Percentiles rank a stretch among this genome's conserved stretches.
These are phyloP conservation scores for Urocolius indicus DNA, from an alignment of 2,113 vertebrate species.

Conservation along the genomic window DNA sequence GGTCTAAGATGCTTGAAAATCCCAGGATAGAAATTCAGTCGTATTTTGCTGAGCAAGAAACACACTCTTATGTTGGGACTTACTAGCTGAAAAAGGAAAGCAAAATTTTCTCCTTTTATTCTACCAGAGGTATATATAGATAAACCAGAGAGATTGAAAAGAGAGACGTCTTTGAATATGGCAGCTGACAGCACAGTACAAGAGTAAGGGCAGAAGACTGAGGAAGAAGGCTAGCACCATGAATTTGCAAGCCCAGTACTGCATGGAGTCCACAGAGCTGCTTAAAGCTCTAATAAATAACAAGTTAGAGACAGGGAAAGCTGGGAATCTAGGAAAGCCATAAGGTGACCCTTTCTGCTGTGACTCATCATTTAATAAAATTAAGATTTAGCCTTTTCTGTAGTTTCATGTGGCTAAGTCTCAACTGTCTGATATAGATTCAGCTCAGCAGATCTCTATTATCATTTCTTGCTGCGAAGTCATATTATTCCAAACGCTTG, in stretches of 20 bases:
- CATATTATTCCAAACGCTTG: constrained; percentile 2
- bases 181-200: fast-evolving
- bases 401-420: constrained; percentile 19
- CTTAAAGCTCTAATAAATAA: background rate
- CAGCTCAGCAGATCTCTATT: constrained; percentile 13
- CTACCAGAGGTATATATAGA: background rate
- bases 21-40: background rate
- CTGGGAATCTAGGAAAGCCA: background rate
- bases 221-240: background rate
- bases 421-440: constrained; percentile 32
- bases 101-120: background rate
- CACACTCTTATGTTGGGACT: background rate
- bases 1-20: background rate
- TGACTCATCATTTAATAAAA: constrained; percentile 45
- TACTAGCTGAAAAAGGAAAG: background rate
- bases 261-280: background rate
- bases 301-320: background rate
- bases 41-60: background rate
- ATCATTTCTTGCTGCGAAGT: constrained; percentile 21
- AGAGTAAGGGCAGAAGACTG: background rate
- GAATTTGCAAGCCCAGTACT: background rate
- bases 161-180: background rate
- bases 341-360: background rate
- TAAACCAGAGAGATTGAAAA: background rate
- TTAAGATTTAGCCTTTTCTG: constrained; percentile 50